Evolutionary conservation across 2,888 invertebrate genomes (phyloP), one percentile per base, ranked within the genome.

Genomic region (Archips xylosteana): DNA sequence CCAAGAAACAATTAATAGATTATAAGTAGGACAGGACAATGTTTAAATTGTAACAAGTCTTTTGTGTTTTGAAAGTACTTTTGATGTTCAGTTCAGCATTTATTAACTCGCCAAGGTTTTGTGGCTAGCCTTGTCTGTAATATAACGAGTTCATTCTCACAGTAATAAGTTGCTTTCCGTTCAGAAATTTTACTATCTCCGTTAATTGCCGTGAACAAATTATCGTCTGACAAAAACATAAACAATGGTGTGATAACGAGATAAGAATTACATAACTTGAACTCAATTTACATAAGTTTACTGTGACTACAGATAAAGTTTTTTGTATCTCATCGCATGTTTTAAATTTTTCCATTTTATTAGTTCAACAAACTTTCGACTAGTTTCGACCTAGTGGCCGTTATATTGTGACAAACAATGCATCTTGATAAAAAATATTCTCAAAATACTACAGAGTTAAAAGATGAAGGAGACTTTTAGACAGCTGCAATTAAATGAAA

Each of bases 211-310:
- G 42, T 54, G 57, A 70, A 64, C 57, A 70, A 64, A 59, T 61
- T 42, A 10, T 15, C 32, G 12, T 32, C 63, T 13, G n/a, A 68
- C 45, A 49, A 47, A 62, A 72, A 72, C 54, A 67, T 51, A 39
- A 71, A 66, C 71, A 66, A 61, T 51, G 51, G 34, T 8, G 34
- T 66, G 71, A 66, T 51, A 71, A 60, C 59, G 2, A 62, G 67
- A 72, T 67, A 51, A 57, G 13, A 23, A 3, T 67, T 68, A 60
- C 23, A 62, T 57, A 59, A 68, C 15, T 47, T 15, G 10, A 69
- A 6, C 59, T 49, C 12, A 15, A 47, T 32, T 64, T 68, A 64
- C 57, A 64, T 59, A 63, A 72, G 6, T 57, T 63, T 57, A 57
- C 32, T 57, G 23, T 4, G 9, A 32, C 3, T 10, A 32, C 32